These are phyloP conservation scores for Cyphomyrmex costatus DNA, from an alignment of 1,140 invertebrate species.

Conservation along the genomic window DNA sequence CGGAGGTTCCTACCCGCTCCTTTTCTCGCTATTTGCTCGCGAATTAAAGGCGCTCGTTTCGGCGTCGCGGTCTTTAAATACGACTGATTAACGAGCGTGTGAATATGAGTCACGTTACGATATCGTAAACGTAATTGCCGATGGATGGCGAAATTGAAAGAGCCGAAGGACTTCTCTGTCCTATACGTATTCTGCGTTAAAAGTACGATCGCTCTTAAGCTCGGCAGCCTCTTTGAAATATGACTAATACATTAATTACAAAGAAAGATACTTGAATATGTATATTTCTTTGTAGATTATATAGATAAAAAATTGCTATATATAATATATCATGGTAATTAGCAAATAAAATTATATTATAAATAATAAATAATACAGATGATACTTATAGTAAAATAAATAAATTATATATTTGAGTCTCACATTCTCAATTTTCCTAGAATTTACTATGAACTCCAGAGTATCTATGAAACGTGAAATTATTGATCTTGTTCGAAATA, in stretches of 20 bases:
- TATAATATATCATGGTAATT: too few species aligned
- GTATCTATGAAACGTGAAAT: background rate
- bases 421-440: background rate
- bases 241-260: background rate
- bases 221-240: background rate
- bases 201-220: background rate
- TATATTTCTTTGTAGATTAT: background rate
- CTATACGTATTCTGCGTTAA: background rate
- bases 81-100: constrained; percentile 20
- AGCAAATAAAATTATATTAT: constrained; percentile 2
- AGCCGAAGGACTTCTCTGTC: background rate
- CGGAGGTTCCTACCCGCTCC: background rate
- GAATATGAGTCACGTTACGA: constrained; percentile 20
- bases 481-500: background rate
- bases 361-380: background rate
- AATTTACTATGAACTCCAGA: background rate
- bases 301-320: too few species aligned
- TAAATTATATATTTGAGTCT: background rate
- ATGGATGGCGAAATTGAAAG: background rate
- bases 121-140: constrained; percentile 34
- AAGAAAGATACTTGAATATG: background rate
- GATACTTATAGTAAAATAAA: background rate
- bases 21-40: constrained; percentile 33
- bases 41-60: constrained; percentile 45
- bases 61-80: constrained; percentile 23